These are phyloP conservation scores for Phaedon cochleariae DNA, from an alignment of 2,888 invertebrate genomes.

Conservation along the genomic window DNA sequence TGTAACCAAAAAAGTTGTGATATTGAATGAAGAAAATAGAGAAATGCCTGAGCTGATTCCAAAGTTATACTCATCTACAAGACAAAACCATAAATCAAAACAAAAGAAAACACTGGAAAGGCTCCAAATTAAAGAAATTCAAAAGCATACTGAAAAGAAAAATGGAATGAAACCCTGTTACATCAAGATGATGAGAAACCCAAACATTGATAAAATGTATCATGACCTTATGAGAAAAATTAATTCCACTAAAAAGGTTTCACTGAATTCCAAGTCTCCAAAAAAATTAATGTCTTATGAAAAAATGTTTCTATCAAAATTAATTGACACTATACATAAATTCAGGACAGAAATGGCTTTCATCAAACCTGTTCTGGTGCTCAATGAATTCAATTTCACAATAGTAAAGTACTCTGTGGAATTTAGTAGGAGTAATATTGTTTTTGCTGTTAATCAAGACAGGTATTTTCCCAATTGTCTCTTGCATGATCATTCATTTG, in stretches of 20 bases:
- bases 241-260: not conserved
- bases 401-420: slow-evolving; percentile 24
- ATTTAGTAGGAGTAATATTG: slow-evolving; percentile 35
- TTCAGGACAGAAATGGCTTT: slow-evolving; percentile 32
- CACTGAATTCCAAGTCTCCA: not conserved
- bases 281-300: not conserved
- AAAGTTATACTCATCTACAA: not conserved
- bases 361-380: slow-evolving; percentile 35
- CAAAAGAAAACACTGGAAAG: not conserved
- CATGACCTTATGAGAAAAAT: not conserved
- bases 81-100: not conserved
- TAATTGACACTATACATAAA: slow-evolving; percentile 27
- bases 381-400: slow-evolving; percentile 32
- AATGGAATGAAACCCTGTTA: slow-evolving; percentile 26
- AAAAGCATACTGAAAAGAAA: not conserved
- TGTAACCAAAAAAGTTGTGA: slow-evolving; percentile 38
- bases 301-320: not conserved
- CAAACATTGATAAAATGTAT: slow-evolving; percentile 20
- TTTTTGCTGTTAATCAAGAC: slow-evolving; percentile 27
- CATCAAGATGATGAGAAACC: slow-evolving; percentile 25
- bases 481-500: slow-evolving; percentile 14
- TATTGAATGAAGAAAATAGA: slow-evolving; percentile 21
- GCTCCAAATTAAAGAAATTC: not conserved
- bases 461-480: slow-evolving; percentile 20
- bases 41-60: not conserved